Percentiles rank a stretch among this genome's conserved stretches.
Conservation (phyloP, 2,797 vertebrate genomes). For the Gymnopithys bicolor region DNA sequence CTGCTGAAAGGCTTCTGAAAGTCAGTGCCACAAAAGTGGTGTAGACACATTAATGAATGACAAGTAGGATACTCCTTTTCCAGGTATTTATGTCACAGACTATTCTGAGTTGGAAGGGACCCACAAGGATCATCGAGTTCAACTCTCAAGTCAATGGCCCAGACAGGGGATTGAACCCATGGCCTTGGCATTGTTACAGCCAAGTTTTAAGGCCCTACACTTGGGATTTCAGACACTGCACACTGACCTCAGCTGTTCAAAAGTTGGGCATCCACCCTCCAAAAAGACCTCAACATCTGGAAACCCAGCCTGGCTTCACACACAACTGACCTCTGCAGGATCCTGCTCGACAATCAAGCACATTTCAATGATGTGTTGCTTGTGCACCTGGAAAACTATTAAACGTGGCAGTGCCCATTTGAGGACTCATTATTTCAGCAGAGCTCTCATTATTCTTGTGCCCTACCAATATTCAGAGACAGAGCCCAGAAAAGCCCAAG, state of each 20-base stretch:
- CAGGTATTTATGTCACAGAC: neutral
- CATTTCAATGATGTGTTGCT: neutral
- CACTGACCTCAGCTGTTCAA: neutral
- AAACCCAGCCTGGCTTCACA: neutral
- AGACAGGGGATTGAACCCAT: no score
- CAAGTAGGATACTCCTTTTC: neutral
- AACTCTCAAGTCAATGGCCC: no score
- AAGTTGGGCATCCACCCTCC: neutral
- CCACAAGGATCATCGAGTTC: no score
- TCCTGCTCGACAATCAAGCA: neutral
- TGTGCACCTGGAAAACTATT: neutral
- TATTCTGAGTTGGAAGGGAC: no score
- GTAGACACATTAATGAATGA: neutral
- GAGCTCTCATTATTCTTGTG: rapidly evolving
- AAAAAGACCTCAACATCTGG: neutral
- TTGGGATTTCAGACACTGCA: neutral
- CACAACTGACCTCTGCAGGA: neutral
- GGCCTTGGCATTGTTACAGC: no score
- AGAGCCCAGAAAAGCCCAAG: neutral
- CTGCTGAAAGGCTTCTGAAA: neutral
- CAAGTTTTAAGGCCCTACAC: neutral
- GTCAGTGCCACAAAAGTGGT: neutral
- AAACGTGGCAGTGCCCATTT: neutral
- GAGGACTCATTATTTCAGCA: neutral
- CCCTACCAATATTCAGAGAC: neutral